Percentiles rank a stretch among this genome's conserved stretches.
Conservation (phyloP, 1,140 invertebrate genomes). For the Gonatopus flavifemur region DNA sequence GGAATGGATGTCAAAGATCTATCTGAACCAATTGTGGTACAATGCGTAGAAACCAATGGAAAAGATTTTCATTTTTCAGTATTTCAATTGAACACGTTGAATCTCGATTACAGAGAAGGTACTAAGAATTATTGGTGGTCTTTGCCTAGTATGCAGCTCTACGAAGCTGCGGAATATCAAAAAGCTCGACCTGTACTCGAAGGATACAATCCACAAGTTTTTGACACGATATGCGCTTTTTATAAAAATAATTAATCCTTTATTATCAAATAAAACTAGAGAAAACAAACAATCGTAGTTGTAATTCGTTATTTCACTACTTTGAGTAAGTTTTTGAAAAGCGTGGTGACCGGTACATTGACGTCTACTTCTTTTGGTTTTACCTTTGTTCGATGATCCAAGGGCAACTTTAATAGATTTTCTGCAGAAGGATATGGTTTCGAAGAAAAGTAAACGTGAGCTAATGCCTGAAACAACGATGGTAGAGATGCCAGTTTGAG, state of each 20-base stretch:
- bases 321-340: constrained; percentile 45
- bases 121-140: constrained; percentile 81
- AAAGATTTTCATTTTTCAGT: constrained; percentile 76
- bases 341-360: constrained; percentile 29
- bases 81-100: constrained; percentile 83
- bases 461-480: constrained; percentile 40
- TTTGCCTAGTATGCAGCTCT: constrained; percentile 67
- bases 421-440: constrained; percentile 43
- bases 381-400: constrained; percentile 39
- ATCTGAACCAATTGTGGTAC: constrained; percentile 77
- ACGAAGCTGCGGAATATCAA: constrained; percentile 65
- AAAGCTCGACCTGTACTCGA: constrained; percentile 66
- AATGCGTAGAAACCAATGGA: constrained; percentile 78
- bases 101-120: constrained; percentile 64
- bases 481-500: background rate
- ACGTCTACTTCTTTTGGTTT: constrained; percentile 45
- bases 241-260: constrained; percentile 64
- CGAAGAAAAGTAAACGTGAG: constrained; percentile 47
- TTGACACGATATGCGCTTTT: constrained; percentile 75
- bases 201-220: constrained; percentile 77
- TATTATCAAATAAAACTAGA: too few species aligned
- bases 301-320: too few species aligned
- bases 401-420: constrained; percentile 42
- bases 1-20: constrained; percentile 68
- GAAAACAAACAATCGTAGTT: too few species aligned